Evolutionary conservation across 2,797 vertebrate species (phyloP).

Genomic region (Platalea minor): DNA sequence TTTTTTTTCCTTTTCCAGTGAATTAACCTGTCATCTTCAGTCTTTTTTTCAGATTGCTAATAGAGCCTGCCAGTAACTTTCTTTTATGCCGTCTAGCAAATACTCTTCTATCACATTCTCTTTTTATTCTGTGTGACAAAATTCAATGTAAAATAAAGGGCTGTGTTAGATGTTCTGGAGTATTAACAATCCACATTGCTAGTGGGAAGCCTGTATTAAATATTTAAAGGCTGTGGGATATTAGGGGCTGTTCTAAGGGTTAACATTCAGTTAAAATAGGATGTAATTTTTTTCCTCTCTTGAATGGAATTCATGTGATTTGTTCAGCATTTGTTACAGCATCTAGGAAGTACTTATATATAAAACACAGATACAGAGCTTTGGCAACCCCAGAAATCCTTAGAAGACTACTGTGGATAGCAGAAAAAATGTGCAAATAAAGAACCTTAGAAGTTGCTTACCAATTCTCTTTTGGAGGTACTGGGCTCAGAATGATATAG

Average conservation of each 20-base stretch:
- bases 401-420: not conserved
- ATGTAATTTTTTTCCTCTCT: not conserved
- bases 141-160: not conserved
- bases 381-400: not conserved
- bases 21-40: not conserved
- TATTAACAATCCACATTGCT: not conserved
- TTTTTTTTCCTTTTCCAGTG: not conserved
- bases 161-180: not conserved
- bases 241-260: not conserved
- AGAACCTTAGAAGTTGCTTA: not conserved
- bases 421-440: not conserved
- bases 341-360: not conserved
- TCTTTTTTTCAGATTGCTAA: not conserved
- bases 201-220: not conserved
- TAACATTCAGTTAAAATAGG: not conserved
- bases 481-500: not conserved
- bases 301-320: not conserved
- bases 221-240: not conserved
- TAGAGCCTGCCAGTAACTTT: not conserved
- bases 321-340: not conserved
- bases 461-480: not conserved
- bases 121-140: not conserved
- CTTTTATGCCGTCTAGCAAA: not conserved
- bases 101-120: not conserved
- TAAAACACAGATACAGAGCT: not conserved